Conservation (phyloP, 2,888 invertebrate species). For the Xanthia icteritia region DNA sequence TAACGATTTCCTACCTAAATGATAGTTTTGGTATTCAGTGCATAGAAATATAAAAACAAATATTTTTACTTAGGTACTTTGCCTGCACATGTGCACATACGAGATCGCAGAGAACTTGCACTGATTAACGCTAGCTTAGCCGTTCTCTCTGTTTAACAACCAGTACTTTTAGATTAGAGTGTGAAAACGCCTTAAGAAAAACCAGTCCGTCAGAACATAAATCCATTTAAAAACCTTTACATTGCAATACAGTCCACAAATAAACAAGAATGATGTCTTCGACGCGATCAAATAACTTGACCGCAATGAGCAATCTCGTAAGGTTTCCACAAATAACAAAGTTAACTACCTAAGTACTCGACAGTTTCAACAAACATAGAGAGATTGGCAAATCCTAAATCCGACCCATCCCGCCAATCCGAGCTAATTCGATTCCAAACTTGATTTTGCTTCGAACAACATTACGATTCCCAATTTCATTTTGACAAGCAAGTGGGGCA, state of each 20-base stretch:
- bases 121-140: background rate
- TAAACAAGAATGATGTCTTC: slow-evolving; percentile 2
- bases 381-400: slow-evolving; percentile 16
- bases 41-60: background rate
- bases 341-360: slow-evolving; percentile 9
- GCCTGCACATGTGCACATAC: background rate
- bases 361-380: slow-evolving; percentile 16
- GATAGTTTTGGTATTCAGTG: background rate
- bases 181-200: background rate
- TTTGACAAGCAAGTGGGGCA: slow-evolving; percentile 51
- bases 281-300: background rate
- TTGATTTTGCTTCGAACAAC: slow-evolving; percentile 49
- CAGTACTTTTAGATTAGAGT: background rate
- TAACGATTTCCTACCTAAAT: background rate
- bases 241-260: background rate
- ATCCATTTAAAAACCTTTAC: background rate
- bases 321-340: slow-evolving; percentile 10
- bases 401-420: slow-evolving; percentile 23
- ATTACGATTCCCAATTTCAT: slow-evolving; percentile 61
- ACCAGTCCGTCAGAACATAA: background rate
- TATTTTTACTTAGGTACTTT: background rate
- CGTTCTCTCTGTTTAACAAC: background rate
- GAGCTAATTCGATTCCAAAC: slow-evolving; percentile 55
- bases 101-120: background rate
- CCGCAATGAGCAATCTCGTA: background rate